Percentiles rank a stretch among this genome's conserved stretches.
phyloP scores from a whole-genome alignment of 2,888 invertebrate genomes.

The Notocelia uddmanniana region DNA sequence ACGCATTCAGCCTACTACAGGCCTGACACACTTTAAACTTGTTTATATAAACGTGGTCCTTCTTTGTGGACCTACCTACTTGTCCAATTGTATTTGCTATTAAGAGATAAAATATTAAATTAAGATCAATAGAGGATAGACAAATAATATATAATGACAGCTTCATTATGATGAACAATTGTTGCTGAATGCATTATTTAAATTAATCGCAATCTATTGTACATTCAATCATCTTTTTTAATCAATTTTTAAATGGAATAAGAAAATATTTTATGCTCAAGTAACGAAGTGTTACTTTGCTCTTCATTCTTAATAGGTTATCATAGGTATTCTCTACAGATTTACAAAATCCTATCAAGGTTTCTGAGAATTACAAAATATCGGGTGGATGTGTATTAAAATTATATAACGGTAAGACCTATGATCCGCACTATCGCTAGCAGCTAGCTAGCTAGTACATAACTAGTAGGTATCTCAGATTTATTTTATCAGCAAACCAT shows the following conservation, averaged over 20 bases:
- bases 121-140: not conserved
- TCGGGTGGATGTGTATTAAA: no score
- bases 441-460: no score
- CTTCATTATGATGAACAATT: not conserved
- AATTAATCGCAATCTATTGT: not conserved
- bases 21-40: conserved; percentile 28
- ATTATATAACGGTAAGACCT: no score
- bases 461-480: no score
- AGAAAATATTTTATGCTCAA: not conserved
- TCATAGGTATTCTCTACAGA: no score
- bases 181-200: not conserved
- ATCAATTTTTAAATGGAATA: not conserved
- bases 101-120: not conserved
- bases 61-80: not conserved
- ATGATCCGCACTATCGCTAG: not conserved
- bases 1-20: conserved; percentile 34
- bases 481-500: not conserved
- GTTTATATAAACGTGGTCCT: conserved; percentile 19
- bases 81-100: conserved; percentile 8
- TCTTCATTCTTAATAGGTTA: not conserved
- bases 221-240: not conserved
- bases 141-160: not conserved
- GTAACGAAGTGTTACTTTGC: not conserved
- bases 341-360: no score
- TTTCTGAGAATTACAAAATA: not conserved